These are phyloP conservation scores for Abscondita cerata DNA, from an alignment of 2,888 invertebrate genomes.

Conservation along the genomic window DNA sequence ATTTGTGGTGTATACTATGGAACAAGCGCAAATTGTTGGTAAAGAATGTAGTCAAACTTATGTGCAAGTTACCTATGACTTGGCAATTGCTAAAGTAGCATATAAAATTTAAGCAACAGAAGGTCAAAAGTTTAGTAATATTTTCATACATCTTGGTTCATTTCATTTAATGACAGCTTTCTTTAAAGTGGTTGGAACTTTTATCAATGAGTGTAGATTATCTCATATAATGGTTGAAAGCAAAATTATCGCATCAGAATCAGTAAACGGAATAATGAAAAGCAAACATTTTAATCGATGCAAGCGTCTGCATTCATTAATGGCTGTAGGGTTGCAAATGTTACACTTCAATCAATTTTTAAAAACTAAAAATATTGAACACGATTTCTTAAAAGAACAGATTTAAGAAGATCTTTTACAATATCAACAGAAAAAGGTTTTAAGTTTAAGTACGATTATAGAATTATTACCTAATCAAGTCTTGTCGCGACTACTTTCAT, in stretches of 20 bases:
- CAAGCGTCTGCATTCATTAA: conserved; percentile 41
- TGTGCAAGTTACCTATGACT: no score
- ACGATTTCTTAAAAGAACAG: background rate
- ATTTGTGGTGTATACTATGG: conserved; percentile 44
- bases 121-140: no score
- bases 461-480: conserved; percentile 25
- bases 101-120: conserved; percentile 6
- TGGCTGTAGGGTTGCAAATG: conserved; percentile 36
- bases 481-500: conserved; percentile 20
- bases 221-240: conserved; percentile 39
- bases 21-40: no score
- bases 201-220: conserved; percentile 40
- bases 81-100: conserved; percentile 46
- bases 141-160: background rate
- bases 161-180: conserved; percentile 37
- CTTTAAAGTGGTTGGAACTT: conserved; percentile 45
- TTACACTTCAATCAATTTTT: conserved; percentile 26
- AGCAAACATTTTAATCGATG: conserved; percentile 49
- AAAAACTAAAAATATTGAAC: background rate
- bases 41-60: no score
- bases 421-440: background rate
- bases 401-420: background rate
- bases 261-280: no score
- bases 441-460: background rate
- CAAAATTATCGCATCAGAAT: no score